Base-by-base conservation (phyloP, 2,797 vertebrate genomes). In the Scleropages formosus region DNA sequence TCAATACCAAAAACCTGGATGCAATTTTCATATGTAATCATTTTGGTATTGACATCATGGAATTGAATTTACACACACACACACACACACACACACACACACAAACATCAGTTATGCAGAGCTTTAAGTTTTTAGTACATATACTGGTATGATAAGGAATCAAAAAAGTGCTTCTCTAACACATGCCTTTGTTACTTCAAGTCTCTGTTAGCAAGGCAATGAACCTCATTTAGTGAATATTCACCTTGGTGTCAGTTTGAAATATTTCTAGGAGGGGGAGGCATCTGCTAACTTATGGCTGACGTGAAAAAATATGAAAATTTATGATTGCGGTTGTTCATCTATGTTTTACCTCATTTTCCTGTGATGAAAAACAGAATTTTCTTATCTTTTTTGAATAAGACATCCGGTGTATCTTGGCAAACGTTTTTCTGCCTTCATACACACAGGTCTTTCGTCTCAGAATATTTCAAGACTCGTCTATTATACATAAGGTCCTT, bases 401-500 rank as follows among this genome's bases (percentile, higher is more conserved):
- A 83, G 80, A 78, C 78, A 89, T 27, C 70, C 26, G 31, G 47
- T 44, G 22, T 15, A 10, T 18, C 12, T 56, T 70, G 26, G 16
- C 20, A 26, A 47, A 18, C 22, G 27, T 51, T 56, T 59, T 63
- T 31, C 60, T 72, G 67, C 61, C 71, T 72, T 72, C 68, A 60
- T 74, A 18, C 46, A 49, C 59, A 62, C 72, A 49, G 20, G 22
- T n/a, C 56, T 91, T 90, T 92, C 89, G 88, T 91, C 89, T 88
- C 81, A 84, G 87, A 87, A 2, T 44, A 72, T 87, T 90, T 88
- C 83, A 90, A 90, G 83, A 76, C 86, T 89, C 89, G 87, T 91
- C 86, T 89, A 92, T 92, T 91, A 92, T 93, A 88, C 87, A 93
- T 90, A 87, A 84, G 81, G 83, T 83, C 89, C 88, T 90, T 92